These are phyloP conservation scores for Enteromius fasciolatus DNA, from an alignment of 2,797 vertebrate genomes.

Conservation along the genomic window DNA sequence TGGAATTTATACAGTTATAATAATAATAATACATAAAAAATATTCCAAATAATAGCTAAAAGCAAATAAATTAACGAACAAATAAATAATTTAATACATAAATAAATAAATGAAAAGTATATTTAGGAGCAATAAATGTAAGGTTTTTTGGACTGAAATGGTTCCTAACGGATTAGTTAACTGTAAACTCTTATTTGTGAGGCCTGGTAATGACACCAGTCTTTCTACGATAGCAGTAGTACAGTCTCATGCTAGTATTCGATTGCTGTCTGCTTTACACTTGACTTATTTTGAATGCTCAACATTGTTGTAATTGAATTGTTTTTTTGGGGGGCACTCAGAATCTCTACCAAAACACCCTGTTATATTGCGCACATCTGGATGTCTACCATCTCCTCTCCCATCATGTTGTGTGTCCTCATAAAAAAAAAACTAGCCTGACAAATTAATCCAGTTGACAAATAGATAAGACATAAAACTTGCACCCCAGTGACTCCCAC, in stretches of 20 bases:
- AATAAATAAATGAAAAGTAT: no score
- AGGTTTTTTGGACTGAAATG: neutral
- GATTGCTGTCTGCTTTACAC: neutral
- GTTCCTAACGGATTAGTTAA: neutral
- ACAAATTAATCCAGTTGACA: constrained; percentile 37
- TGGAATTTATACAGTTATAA: no score
- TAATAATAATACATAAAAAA: no score
- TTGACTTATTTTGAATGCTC: neutral
- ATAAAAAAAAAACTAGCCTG: constrained; percentile 29
- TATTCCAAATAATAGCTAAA: no score
- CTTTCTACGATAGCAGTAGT: neutral
- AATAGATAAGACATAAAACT: constrained; percentile 35
- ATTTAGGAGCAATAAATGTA: no score
- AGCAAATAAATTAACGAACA: no score
- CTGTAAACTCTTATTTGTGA: neutral
- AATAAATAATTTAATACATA: no score
- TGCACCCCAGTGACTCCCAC: constrained; percentile 44
- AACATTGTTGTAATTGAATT: neutral
- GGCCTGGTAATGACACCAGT: neutral
- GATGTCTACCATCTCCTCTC: constrained; percentile 44
- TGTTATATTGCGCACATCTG: constrained; percentile 48
- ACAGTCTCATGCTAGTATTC: neutral
- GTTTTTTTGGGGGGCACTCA: neutral
- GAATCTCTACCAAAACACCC: constrained; percentile 25
- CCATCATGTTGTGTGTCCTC: constrained; percentile 44